Percentiles rank a stretch among this genome's conserved stretches.
Evolutionary conservation across 2,113 vertebrate species (phyloP).

Genomic region (Rhinoderma darwinii): DNA sequence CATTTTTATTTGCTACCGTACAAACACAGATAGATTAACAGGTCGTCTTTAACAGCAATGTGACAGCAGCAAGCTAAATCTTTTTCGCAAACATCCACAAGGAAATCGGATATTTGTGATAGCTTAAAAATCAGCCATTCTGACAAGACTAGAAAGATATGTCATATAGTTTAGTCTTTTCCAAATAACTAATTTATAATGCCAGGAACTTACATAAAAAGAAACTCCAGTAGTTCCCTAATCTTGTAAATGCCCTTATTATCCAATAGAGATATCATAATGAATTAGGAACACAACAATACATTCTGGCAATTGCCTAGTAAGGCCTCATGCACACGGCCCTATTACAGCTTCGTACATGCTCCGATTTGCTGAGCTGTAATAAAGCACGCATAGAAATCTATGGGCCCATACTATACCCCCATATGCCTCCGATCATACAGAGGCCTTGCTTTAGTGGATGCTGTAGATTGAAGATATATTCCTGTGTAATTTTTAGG

Average conservation of each 20-base stretch:
- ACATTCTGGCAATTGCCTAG: not conserved
- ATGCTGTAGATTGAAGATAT: too few relatives aligned
- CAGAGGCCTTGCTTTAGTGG: too few relatives aligned
- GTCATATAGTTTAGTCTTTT: not conserved
- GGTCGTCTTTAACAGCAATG: not conserved
- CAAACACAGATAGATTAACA: not conserved
- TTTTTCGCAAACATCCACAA: constrained; percentile 14
- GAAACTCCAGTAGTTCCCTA: constrained; percentile 12
- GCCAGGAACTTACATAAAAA: not conserved
- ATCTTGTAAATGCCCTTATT: not conserved
- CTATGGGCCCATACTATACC: too few relatives aligned
- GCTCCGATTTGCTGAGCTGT: too few relatives aligned
- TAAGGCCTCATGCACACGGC: too few relatives aligned
- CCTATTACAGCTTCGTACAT: too few relatives aligned
- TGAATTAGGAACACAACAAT: not conserved
- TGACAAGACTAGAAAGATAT: not conserved
- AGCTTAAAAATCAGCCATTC: constrained; percentile 1
- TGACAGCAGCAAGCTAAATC: not conserved
- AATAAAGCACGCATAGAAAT: too few relatives aligned
- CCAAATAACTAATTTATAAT: not conserved
- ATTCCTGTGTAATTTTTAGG: too few relatives aligned
- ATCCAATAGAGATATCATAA: not conserved
- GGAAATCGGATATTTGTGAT: constrained; percentile 15
- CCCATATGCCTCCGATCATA: too few relatives aligned
- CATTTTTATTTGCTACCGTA: not conserved